phyloP scores from a whole-genome alignment of 1,140 invertebrate species.

The Platyscapa corneri region DNA sequence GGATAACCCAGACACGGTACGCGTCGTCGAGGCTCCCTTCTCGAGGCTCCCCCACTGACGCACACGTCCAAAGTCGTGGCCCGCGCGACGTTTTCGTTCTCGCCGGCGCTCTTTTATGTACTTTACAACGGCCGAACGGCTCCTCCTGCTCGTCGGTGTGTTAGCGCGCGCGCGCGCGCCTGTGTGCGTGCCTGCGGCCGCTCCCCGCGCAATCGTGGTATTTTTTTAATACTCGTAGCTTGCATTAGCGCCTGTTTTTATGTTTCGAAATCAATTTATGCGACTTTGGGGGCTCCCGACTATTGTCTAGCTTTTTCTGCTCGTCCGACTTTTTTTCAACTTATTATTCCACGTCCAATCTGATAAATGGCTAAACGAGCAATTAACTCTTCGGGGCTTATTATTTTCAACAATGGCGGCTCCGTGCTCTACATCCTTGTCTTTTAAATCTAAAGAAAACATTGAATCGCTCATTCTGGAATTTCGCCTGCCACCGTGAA shows the following conservation, averaged over 20 bases:
- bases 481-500: not conserved
- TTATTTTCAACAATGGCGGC: not conserved
- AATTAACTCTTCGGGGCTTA: not conserved
- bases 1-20: not conserved
- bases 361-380: not conserved
- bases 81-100: not conserved
- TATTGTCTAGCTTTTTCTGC: not conserved
- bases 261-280: constrained; percentile 4
- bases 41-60: not conserved
- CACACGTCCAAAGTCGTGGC: too few species aligned
- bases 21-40: not conserved
- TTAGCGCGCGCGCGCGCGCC: too few species aligned
- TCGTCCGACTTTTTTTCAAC: not conserved
- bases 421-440: not conserved
- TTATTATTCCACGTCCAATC: not conserved
- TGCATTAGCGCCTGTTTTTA: not conserved
- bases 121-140: not conserved
- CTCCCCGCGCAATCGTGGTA: not conserved
- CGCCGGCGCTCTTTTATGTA: not conserved
- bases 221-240: constrained; percentile 26
- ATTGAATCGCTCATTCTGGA: too few species aligned
- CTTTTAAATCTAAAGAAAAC: not conserved
- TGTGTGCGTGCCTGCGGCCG: too few species aligned
- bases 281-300: not conserved
- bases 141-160: too few species aligned